These are phyloP conservation scores for Cetoscarus ocellatus DNA, from an alignment of 2,797 vertebrate genomes.

Conservation along the genomic window DNA sequence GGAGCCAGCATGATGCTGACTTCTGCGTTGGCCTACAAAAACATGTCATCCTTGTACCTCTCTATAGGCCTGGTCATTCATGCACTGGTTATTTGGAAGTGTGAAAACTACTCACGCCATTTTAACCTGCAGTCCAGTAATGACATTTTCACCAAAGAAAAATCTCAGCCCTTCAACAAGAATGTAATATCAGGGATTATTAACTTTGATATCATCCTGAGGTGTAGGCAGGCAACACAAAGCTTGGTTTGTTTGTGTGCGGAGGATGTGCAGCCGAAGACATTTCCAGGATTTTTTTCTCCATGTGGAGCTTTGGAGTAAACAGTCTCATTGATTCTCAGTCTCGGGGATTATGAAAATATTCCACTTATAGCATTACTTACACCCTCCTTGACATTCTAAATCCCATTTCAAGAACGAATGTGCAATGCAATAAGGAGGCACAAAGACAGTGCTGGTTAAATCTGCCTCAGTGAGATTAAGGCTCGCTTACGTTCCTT, in stretches of 20 bases:
- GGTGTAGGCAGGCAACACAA: constrained; percentile 16
- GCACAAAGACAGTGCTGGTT: constrained; percentile 65
- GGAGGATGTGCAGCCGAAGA: constrained; percentile 34
- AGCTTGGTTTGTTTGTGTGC: neutral
- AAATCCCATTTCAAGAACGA: constrained; percentile 86
- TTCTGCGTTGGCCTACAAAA: too few species aligned
- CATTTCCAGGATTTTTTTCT: constrained; percentile 60
- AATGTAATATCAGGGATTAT: constrained; percentile 44
- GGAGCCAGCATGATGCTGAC: too few species aligned
- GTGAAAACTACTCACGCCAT: constrained; percentile 7
- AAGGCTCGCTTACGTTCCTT: constrained; percentile 46
- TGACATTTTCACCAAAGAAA: constrained; percentile 10
- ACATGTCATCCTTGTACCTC: too few species aligned
- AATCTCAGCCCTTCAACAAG: constrained; percentile 27
- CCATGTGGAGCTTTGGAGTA: constrained; percentile 49
- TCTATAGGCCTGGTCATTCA: too few species aligned
- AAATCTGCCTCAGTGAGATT: constrained; percentile 78
- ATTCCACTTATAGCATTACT: constrained; percentile 80
- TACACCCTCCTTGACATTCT: constrained; percentile 82
- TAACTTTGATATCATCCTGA: constrained; percentile 38
- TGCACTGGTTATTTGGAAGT: too few species aligned
- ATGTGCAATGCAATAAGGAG: constrained; percentile 76
- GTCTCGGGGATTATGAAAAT: constrained; percentile 79
- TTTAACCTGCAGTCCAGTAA: constrained; percentile 43
- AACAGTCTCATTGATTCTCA: constrained; percentile 78